Evolutionary conservation across 2,888 invertebrate species (phyloP).

Genomic region (Mythimna vitellina): DNA sequence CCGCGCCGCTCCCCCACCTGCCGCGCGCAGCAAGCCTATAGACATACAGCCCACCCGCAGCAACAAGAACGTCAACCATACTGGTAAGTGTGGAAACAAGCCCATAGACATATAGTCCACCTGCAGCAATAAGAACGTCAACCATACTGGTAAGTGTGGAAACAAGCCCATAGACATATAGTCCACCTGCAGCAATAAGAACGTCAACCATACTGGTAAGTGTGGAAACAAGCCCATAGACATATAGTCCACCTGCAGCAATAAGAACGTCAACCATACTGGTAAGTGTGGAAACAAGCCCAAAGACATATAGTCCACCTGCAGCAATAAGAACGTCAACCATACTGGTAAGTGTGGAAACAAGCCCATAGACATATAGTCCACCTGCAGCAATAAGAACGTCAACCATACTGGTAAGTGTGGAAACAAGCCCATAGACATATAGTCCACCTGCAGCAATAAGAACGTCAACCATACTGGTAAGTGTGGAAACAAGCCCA

Average conservation of each 20-base stretch:
- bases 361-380: constrained; percentile 85
- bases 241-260: constrained; percentile 73
- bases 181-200: constrained; percentile 36
- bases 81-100: constrained; percentile 66
- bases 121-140: constrained; percentile 42
- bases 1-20: constrained; percentile 57
- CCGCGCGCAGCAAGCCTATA: constrained; percentile 82
- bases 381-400: constrained; percentile 40
- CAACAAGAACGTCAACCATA: constrained; percentile 61
- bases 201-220: constrained; percentile 70
- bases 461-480: constrained; percentile 70
- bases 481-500: constrained; percentile 79
- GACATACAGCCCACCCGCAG: constrained; percentile 76
- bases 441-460: constrained; percentile 67
- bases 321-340: constrained; percentile 53
- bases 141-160: constrained; percentile 55
- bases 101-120: constrained; percentile 78
- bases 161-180: constrained; percentile 83
- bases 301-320: constrained; percentile 79
- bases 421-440: constrained; percentile 84
- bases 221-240: constrained; percentile 83
- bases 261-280: constrained; percentile 64
- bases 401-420: constrained; percentile 72
- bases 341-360: constrained; percentile 75
- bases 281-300: constrained; percentile 80